A percentile compares a stretch with the other conserved stretches of the same genome.
These are phyloP conservation scores for Pseudomyrmex sp. DNA, from an alignment of 1,140 invertebrate genomes.

Conservation along the genomic window DNA sequence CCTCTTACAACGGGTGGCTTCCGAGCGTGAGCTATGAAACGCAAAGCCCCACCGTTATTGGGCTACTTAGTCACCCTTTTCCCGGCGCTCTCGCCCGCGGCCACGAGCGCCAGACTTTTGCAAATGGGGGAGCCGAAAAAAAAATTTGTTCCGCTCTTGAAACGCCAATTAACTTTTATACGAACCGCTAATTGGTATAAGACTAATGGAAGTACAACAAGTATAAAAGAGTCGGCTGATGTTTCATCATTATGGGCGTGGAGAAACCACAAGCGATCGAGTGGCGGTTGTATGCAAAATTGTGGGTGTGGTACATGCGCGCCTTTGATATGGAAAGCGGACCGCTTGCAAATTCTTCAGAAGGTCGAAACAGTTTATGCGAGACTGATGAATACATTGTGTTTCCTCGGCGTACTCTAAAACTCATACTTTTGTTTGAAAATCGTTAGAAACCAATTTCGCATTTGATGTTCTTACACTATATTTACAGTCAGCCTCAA, in stretches of 20 bases:
- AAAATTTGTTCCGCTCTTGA: constrained; percentile 36
- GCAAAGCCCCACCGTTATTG: constrained; percentile 58
- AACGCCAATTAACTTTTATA: constrained; percentile 54
- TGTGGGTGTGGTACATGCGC: neutral
- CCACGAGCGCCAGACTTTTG: constrained; percentile 29
- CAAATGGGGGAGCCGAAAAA: constrained; percentile 26
- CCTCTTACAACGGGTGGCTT: constrained; percentile 47
- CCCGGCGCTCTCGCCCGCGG: constrained; percentile 33
- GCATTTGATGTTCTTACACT: neutral
- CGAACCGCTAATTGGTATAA: constrained; percentile 48
- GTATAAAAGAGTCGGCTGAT: constrained; percentile 35
- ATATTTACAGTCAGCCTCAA: neutral
- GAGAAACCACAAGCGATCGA: constrained; percentile 31
- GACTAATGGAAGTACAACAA: constrained; percentile 31
- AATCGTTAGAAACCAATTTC: neutral
- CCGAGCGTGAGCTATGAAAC: constrained; percentile 56
- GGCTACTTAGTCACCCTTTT: constrained; percentile 61
- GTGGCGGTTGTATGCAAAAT: constrained; percentile 45
- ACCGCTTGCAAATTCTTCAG: constrained; percentile 50
- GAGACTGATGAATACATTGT: constrained; percentile 12
- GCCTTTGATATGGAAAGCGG: constrained; percentile 61
- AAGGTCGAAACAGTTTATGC: constrained; percentile 41
- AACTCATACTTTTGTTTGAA: constrained; percentile 20
- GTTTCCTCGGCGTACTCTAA: neutral
- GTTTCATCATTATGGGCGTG: constrained; percentile 32